These are phyloP conservation scores for Nibea coibor DNA, from an alignment of 2,113 vertebrate genomes.

Conservation along the genomic window DNA sequence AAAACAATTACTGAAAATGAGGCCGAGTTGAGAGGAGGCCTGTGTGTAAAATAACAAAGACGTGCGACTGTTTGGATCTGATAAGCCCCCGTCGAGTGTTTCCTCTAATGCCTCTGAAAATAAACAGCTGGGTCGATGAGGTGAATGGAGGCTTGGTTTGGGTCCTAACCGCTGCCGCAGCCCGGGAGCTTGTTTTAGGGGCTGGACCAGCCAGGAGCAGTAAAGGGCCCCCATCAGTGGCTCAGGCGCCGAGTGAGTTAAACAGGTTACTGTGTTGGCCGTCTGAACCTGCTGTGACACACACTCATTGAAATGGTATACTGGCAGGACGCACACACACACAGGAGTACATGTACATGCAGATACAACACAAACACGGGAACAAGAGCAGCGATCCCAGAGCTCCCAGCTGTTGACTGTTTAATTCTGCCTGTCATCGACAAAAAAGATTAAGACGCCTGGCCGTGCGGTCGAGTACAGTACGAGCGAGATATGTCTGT, in stretches of 20 bases:
- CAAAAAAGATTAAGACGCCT: slow-evolving; percentile 18
- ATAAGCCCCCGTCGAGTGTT: slow-evolving; percentile 80
- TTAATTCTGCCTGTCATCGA: slow-evolving; percentile 27
- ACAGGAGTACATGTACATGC: slow-evolving; percentile 28
- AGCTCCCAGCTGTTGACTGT: slow-evolving; percentile 18
- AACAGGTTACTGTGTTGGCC: slow-evolving; percentile 78
- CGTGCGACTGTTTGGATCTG: slow-evolving; percentile 81
- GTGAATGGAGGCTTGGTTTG: slow-evolving; percentile 83
- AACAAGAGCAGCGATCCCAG: background rate
- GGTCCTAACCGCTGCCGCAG: slow-evolving; percentile 70
- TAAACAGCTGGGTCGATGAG: slow-evolving; percentile 78
- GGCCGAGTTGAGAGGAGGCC: slow-evolving; percentile 74
- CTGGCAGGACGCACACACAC: slow-evolving; percentile 18
- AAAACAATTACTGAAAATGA: slow-evolving; percentile 84
- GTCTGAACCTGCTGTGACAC: slow-evolving; percentile 75
- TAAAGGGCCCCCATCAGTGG: slow-evolving; percentile 72
- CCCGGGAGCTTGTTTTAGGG: slow-evolving; percentile 78
- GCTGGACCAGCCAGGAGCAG: slow-evolving; percentile 63
- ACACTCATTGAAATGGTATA: slow-evolving; percentile 40
- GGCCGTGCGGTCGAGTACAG: background rate
- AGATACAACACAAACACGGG: slow-evolving; percentile 6
- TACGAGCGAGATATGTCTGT: background rate
- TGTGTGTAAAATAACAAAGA: slow-evolving; percentile 82
- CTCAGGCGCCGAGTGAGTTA: slow-evolving; percentile 80
- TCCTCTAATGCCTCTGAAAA: slow-evolving; percentile 84